Base-by-base conservation (phyloP, 2,797 vertebrate species). In the Chanos chanos region DNA sequence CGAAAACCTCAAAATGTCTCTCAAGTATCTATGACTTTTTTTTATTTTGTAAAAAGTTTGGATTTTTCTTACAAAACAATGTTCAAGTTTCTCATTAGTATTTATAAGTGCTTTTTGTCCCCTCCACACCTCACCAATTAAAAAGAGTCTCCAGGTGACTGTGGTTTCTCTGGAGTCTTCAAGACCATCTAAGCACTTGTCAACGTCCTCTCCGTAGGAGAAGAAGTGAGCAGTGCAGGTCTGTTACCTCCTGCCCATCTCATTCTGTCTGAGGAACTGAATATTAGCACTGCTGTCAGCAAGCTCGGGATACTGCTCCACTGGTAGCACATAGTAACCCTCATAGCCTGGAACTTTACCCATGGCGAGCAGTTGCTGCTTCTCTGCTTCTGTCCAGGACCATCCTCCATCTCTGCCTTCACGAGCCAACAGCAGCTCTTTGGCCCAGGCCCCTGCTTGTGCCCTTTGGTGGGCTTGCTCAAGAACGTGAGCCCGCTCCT, bases 231-330 rank as follows among this genome's bases (percentile, higher is more conserved):
- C 45, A 15, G 36, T 37, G 27, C 7, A 74, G 87, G 85, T 87
- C 85, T 90, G 91, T 94, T 94, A 94, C 92, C 93, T 94, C 89
- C 86, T 93, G 82, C 92, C 93, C 92, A 94, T 93, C 84, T 94
- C 93, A 22, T 92, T 94, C 90, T 94, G 93, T 92, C 92, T 91
- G 85, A 94, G 86, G 72, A 94, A 94, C 90, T 94, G 92, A 87
- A 94, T 91, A 86, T 94, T 94, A 86, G 87, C 92, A 85, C 91
- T 92, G 85, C 92, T 92, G 89, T 94, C 93, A 64, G 93, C 93
- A 59, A 94, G 89, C 85, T 94, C 92, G 33, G 92, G 90, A 82
- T 94, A 94, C 75, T 94, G 92, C 88, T 94, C 92, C 69, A 94
- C 90, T 0, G 93, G 92, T 52, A 94, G 88, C 71, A 94, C 89